A percentile compares a stretch with the other conserved stretches of the same genome.
phyloP scores from a whole-genome alignment of 2,888 invertebrate genomes.

The Argyresthia goedartella region DNA sequence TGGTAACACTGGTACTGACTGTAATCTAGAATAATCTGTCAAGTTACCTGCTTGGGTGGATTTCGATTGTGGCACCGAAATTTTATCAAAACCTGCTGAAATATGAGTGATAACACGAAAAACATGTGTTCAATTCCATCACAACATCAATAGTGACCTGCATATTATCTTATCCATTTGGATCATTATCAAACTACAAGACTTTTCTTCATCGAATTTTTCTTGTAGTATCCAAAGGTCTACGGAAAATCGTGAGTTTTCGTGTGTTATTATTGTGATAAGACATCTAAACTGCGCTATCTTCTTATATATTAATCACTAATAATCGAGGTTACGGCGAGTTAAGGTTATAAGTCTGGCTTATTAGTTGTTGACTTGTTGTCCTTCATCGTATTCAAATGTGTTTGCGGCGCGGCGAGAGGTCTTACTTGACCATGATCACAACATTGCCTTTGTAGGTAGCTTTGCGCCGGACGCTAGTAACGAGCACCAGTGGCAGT shows the following conservation, averaged over 20 bases:
- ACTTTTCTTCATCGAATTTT: too few relatives aligned
- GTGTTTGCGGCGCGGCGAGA: conserved; percentile 22
- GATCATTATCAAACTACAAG: background rate
- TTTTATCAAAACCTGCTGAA: conserved; percentile 48
- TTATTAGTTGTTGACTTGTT: background rate
- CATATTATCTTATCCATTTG: background rate
- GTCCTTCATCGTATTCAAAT: conserved; percentile 13
- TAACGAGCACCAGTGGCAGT: too few relatives aligned
- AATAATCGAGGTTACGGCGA: background rate
- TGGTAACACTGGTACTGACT: too few relatives aligned
- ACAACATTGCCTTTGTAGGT: too few relatives aligned
- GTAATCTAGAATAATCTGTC: too few relatives aligned
- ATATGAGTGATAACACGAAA: conserved; percentile 51
- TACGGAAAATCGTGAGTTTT: background rate
- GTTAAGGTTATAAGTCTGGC: background rate
- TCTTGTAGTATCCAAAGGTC: too few relatives aligned
- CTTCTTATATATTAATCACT: too few relatives aligned
- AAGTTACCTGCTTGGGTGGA: too few relatives aligned
- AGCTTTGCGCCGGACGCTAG: too few relatives aligned
- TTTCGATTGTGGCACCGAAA: conserved; percentile 26
- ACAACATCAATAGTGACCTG: background rate
- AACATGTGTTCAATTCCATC: background rate
- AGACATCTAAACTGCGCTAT: too few relatives aligned
- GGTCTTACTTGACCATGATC: conserved; percentile 27
- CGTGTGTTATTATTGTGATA: background rate